Evolutionary conservation across 1,140 invertebrate species (phyloP), one percentile per base, ranked within the genome.

Genomic region (Camponotus pennsylvanicus): DNA sequence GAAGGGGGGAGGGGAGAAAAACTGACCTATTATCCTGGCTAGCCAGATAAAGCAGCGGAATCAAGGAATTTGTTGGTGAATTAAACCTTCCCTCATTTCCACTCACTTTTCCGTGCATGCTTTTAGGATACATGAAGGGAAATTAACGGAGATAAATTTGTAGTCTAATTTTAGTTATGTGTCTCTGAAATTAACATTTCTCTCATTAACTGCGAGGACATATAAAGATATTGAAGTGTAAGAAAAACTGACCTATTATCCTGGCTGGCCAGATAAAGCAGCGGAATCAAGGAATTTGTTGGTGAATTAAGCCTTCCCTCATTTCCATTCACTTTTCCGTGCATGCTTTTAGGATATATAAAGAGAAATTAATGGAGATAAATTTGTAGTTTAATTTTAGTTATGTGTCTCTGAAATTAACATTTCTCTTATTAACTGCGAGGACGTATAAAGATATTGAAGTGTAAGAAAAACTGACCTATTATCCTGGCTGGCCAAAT

Each of bases 191-290:
- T 40, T 27, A 45, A 79, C 32, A 18, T 55, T 67, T 79, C n/a
- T 13, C 6, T n/a, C 2, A 5, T 9, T 21, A 4, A 3, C 32
- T 18, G 4, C 13, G 13, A 11, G 57, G n/a, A 6, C 15, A n/a
- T 6, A 61, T 32, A 21, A 18, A 11, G 13, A 64, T 64, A 34
- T 15, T 45, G 42, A 8, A 5, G 15, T 73, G 21, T 70, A 73
- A 79, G 59, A 7, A 55, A 34, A 13, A 52, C 42, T 45, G 66
- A 64, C 63, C 69, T 15, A 32, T 13, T 76, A 84, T 84, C 80
- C 0, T 5, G 49, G 13, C 9, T 4, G n/a, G 2, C 6, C 5
- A 63, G 4, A n/a, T 69, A 55, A 55, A 40, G 32, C 55, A 49
- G 18, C 7, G 55, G 21, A 27, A 27, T 27, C 27, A 27, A 27